Percentiles rank a stretch among this genome's conserved stretches.
Evolutionary conservation across 2,888 invertebrate species (phyloP).

Genomic region (Blastobasis lacticolella): DNA sequence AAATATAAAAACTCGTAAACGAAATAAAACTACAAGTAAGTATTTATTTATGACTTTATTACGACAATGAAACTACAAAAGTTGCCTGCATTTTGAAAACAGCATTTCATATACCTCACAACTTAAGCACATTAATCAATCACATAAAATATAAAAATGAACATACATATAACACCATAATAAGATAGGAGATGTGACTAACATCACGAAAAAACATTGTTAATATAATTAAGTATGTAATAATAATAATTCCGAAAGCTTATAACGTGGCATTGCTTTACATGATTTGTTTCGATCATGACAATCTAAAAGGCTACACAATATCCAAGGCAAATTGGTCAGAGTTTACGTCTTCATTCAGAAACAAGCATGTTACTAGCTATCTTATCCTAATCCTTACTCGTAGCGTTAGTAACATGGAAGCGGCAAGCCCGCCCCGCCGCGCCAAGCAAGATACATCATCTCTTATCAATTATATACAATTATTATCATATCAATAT

Average conservation of each 20-base stretch:
- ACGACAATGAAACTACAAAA: slow-evolving; percentile 76
- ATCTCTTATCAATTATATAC: slow-evolving; percentile 61
- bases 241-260: slow-evolving; percentile 56
- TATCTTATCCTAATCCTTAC: slow-evolving; percentile 56
- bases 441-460: slow-evolving; percentile 48
- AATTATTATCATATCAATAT: slow-evolving; percentile 43
- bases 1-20: not conserved
- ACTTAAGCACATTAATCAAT: slow-evolving; percentile 65
- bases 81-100: slow-evolving; percentile 69
- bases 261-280: slow-evolving; percentile 58
- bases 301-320: slow-evolving; percentile 68
- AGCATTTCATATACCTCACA: slow-evolving; percentile 65
- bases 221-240: slow-evolving; percentile 27
- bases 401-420: slow-evolving; percentile 49
- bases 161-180: slow-evolving; percentile 49
- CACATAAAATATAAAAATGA: slow-evolving; percentile 62
- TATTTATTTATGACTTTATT: slow-evolving; percentile 68
- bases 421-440: slow-evolving; percentile 45
- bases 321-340: slow-evolving; percentile 75
- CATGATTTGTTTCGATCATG: slow-evolving; percentile 66
- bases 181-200: slow-evolving; percentile 56
- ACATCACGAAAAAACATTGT: slow-evolving; percentile 66
- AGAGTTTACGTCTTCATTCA: slow-evolving; percentile 22
- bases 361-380: slow-evolving; percentile 14
- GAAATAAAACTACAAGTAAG: slow-evolving; percentile 43